Evolutionary conservation across 2,888 invertebrate species (phyloP), one percentile per base, ranked within the genome.

Genomic region (Chironomus riparius): DNA sequence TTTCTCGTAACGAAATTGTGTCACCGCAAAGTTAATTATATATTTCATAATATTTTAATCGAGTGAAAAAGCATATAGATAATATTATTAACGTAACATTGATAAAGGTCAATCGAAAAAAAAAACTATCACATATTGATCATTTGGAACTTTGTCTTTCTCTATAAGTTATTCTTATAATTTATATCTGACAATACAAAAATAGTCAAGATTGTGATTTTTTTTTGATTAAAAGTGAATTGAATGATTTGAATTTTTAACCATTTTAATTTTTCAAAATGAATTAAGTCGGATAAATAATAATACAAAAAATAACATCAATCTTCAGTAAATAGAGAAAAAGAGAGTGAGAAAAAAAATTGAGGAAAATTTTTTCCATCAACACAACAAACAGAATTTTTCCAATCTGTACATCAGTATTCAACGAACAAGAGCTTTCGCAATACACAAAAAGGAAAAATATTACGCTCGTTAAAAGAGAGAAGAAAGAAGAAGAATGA

Each of bases 391-490:
- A 68, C 68, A 15, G 28, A 38, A 47, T 72, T 74, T 68, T 74
- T 68, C 65, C 65, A 68, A 47, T 13, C 15, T 28, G 38, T 28
- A 18, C 15, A 24, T 28, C 62, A 24, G 74, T 74, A 47, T 21
- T 65, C 62, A 68, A 68, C 68, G 68, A 74, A 48, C 74, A 47
- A 18, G 68, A 74, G 74, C 74, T 74, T 74, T 74, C 38, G 38
- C 65, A 74, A 74, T n/a, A 74, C 74, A 74, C 47, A 21, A 22
- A 74, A 24, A 47, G 24, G 47, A 10, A 72, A 62, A 56, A 15
- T 18, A 50, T 50, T 50, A 50, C 13, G 50, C 50, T 38, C 38
- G 38, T 38, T 38, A 38, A 38, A 13, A 50, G 70, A 71, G 72
- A 38, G 61, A 73, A 38, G 18, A 28, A 62, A 38, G 38, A 38